Conservation (phyloP, 2,888 invertebrate genomes). For the Ochropleura plecta region DNA sequence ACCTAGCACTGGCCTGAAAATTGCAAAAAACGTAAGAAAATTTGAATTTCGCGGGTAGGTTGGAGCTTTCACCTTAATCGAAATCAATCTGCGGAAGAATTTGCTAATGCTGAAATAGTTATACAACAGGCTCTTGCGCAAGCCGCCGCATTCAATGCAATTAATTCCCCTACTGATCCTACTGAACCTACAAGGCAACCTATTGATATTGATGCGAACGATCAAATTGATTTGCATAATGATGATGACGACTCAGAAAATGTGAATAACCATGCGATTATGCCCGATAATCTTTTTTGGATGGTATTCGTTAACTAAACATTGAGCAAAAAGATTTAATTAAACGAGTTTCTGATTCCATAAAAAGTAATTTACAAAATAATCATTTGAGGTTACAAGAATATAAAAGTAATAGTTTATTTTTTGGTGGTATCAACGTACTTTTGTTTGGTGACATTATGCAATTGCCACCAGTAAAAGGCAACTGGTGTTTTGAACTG, state of each 20-base stretch:
- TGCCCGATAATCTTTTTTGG: constrained; percentile 1
- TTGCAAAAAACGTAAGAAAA: too few species aligned
- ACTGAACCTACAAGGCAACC: background rate
- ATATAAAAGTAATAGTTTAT: background rate
- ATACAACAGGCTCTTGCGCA: background rate
- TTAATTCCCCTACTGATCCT: background rate
- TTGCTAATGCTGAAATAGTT: background rate
- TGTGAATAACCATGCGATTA: background rate
- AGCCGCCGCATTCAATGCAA: background rate
- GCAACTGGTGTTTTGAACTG: background rate
- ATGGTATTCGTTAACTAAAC: background rate
- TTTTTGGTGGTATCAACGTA: background rate
- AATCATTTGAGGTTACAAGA: background rate
- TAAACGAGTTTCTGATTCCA: constrained; percentile 1
- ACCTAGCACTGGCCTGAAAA: too few species aligned
- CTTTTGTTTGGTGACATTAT: constrained; percentile 5
- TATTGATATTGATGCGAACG: background rate
- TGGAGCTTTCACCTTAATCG: too few species aligned
- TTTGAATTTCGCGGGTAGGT: too few species aligned
- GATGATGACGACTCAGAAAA: background rate
- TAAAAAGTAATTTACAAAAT: background rate
- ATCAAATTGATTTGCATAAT: background rate
- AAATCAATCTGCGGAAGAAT: background rate
- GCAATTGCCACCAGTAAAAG: constrained; percentile 6
- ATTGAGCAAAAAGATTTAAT: background rate